Evolutionary conservation across 1,140 invertebrate genomes (phyloP).

Genomic region (Telenomus remus): DNA sequence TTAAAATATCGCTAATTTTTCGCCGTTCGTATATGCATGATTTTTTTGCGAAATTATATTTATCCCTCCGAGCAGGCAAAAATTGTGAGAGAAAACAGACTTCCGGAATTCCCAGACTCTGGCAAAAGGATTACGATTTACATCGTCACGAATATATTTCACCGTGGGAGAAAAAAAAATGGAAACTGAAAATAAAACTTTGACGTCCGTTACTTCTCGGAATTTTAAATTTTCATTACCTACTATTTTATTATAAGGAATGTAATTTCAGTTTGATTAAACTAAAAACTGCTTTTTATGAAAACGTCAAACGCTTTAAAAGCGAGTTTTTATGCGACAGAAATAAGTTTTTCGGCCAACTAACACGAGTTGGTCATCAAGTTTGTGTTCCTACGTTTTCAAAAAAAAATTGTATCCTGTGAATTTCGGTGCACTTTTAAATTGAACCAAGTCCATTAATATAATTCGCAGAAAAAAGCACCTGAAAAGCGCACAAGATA

Average conservation of each 20-base stretch:
- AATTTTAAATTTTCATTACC: too few relatives aligned
- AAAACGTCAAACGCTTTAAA: too few relatives aligned
- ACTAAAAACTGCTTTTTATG: too few relatives aligned
- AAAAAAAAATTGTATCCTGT: too few relatives aligned
- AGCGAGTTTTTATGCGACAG: too few relatives aligned
- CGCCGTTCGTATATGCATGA: too few relatives aligned
- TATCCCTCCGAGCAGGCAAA: conserved; percentile 45
- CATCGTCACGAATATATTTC: conserved; percentile 29
- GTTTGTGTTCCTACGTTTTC: too few relatives aligned
- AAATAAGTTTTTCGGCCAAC: too few relatives aligned
- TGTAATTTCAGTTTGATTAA: too few relatives aligned
- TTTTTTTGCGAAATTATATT: background rate
- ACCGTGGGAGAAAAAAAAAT: background rate
- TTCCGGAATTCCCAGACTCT: conserved; percentile 27
- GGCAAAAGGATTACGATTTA: conserved; percentile 32
- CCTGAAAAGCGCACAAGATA: conserved; percentile 1
- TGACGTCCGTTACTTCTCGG: conserved; percentile 18
- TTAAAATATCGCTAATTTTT: background rate
- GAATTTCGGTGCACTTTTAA: background rate
- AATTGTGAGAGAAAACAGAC: conserved; percentile 44
- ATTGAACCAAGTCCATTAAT: conserved; percentile 9
- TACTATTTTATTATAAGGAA: too few relatives aligned
- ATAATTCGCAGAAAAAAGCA: background rate
- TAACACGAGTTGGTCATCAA: too few relatives aligned
- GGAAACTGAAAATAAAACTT: conserved; percentile 34